phyloP scores from a whole-genome alignment of 2,113 vertebrate genomes.

The Rhinopithecus roxellana region DNA sequence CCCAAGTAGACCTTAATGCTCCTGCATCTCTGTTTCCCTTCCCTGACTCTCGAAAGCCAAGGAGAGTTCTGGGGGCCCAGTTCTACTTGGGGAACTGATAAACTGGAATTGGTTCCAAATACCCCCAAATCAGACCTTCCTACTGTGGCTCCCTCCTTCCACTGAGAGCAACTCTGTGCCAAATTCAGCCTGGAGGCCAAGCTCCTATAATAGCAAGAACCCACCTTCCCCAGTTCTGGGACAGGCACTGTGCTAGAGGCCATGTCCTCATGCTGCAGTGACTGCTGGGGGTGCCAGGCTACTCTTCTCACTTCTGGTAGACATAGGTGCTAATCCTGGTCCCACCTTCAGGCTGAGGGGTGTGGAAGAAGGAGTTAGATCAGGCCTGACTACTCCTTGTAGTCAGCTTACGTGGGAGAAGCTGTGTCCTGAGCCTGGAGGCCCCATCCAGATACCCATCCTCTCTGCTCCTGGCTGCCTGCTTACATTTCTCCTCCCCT shows the following conservation, averaged over 20 bases:
- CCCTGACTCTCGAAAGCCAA: neutral
- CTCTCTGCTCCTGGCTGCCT: neutral
- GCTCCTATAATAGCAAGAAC: neutral
- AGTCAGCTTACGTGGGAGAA: neutral
- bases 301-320: neutral
- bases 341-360: neutral
- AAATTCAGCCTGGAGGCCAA: fast-evolving
- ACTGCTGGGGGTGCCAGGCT: neutral
- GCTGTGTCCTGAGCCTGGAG: neutral
- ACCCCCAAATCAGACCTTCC: neutral
- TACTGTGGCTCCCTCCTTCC: neutral
- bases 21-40: neutral
- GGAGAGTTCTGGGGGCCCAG: neutral
- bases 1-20: neutral
- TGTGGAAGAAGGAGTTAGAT: neutral
- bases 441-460: fast-evolving
- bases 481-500: neutral
- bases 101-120: neutral
- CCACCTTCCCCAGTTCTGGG: fast-evolving
- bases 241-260: fast-evolving
- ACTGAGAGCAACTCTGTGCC: neutral
- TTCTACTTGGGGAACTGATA: neutral
- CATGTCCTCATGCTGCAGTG: neutral
- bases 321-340: neutral
- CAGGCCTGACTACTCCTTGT: neutral